Base-by-base conservation (phyloP, 2,797 vertebrate species). In the Muraenolepis orangiensis region DNA sequence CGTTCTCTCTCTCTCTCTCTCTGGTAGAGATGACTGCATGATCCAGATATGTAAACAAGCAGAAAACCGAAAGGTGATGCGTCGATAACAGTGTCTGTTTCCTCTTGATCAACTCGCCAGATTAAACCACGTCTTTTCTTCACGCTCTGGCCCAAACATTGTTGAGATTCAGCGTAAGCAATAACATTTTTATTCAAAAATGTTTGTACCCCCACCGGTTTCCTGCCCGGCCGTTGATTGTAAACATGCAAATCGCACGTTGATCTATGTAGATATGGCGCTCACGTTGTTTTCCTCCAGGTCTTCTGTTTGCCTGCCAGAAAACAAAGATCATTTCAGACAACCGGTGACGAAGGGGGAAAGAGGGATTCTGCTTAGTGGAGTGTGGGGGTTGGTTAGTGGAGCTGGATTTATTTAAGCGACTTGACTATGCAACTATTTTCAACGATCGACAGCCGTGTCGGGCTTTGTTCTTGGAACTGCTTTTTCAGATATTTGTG, bases 31-130 rank as follows among this genome's bases (percentile, higher is more conserved):
- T 91, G 89, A 90, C 91, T 89, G 89, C 88, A 89, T 89, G 87
- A 86, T 88, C 76, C 87, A 91, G 87, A 91, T 90, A 92, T 87
- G 90, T 93, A 90, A 93, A 93, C 86, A 87, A 78, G 78, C 79
- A 81, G 83, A 86, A n/a, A 88, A 87, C 80, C 84, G 69, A 85
- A 84, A 88, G 81, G 86, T 90, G 86, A 72, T 87, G 74, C 86
- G 81, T 85, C 74, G 81, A 88, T 88, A 87, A n/a, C 85, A 85
- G 83, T 83, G 82, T 81, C 82, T 83, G 79, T 86, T 90, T 88
- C 83, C 81, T 85, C 85, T 86, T 80, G 73, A 87, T 87, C 83
- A 82, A 72, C 78, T 66, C 66, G 42, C 77, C 72, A 78, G 80
- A 84, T 81, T 28, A 83, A 83, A 75, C 73, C 36, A 78, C 66